Evolutionary conservation across 2,113 vertebrate species (phyloP), one percentile per base, ranked within the genome.

Genomic region (Aleadryas rufinucha): DNA sequence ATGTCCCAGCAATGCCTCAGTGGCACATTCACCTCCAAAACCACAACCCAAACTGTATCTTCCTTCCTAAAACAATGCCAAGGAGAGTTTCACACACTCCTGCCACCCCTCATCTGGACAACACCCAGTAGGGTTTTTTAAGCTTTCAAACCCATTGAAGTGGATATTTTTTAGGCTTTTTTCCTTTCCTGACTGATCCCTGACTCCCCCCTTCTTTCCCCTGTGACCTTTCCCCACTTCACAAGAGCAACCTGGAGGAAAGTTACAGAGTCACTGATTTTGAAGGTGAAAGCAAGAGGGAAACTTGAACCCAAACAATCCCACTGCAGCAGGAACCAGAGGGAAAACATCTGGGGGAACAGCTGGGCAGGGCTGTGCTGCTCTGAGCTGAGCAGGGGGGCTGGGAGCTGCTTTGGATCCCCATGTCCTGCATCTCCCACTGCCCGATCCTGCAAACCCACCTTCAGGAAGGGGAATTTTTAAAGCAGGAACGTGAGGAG

Each of bases 381-480:
- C 59, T 39, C 59, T 28, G 35, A 52, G 79, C 26, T n/a, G 41
- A 76, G 56, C 53, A 56, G 31, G 31, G 22, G 33, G 22, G 31
- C 33, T 7, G 1, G 8, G 37, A 87, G 70, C 53, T 33, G 53
- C 47, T 72, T 28, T 0, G 3, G 18, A 8, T 3, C 24, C 24
- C 39, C 2, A 1, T 60, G 63, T 41, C 47, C 72, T 44, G 53
- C 11, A 1, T 13, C 50, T 85, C 63, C 68, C 37, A 21, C 44
- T 41, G 37, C 49, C 23, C 59, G 37, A 12, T 17, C 12, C 47
- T 16, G 16, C 1, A 1, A 71, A 47, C 6, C 64, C 28, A 8
- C 0, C 1, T 14, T 2, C 7, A 24, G 16, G 41, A 31, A 44
- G 72, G 2, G 0, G 9, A 28, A 16, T 47, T 80, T n/a, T 37